Base-by-base conservation (phyloP, 23 tunicate species). In the Phallusia fumigata region DNA sequence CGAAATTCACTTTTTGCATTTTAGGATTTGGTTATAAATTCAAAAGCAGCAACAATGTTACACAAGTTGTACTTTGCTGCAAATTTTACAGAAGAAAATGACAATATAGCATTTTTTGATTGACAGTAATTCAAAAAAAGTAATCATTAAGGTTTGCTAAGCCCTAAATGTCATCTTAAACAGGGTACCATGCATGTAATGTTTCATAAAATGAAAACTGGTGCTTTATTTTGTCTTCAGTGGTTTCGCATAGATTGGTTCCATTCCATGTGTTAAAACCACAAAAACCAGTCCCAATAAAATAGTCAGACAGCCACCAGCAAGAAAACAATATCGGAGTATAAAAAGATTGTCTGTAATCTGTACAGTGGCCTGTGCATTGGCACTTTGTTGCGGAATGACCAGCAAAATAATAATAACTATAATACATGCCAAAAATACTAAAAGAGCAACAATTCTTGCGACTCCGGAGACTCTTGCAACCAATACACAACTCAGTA, bases 221-320 rank as follows among this genome's bases (percentile, higher is more conserved):
- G 15, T 15, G n/a, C 53, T 40, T 80, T 44, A 81, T n/a, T 65
- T 65, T 24, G 33, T 31, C 80, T 81, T 87, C 33, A 87, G 75
- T 8, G 85, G 85, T 52, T 81, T 81, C 26, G 90, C 90, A 87
- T 80, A 81, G 31, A 87, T 81, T 65, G 90, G 85, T 76, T 87
- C 76, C 53, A 84, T 80, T 28, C 73, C 30, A 87, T 81, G 84
- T 34, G 33, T 32, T 22, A 81, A 40, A 24, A 75, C 36, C 31
- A 73, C 81, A 53, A 75, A 80, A 52, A 32, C 76, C 32, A 87
- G 53, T 0, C 52, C 90, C 22, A 52, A 69, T 15, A 87, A 44
- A 12, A 81, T 35, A 52, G 51, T 31, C 30, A 75, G n/a, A 22
- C 81, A 33, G 3, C 81, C 90, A 22, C 75, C 74, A 30, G 58